Evolutionary conservation across 2,797 vertebrate genomes (phyloP).

Genomic region (Typhlichthys subterraneus): DNA sequence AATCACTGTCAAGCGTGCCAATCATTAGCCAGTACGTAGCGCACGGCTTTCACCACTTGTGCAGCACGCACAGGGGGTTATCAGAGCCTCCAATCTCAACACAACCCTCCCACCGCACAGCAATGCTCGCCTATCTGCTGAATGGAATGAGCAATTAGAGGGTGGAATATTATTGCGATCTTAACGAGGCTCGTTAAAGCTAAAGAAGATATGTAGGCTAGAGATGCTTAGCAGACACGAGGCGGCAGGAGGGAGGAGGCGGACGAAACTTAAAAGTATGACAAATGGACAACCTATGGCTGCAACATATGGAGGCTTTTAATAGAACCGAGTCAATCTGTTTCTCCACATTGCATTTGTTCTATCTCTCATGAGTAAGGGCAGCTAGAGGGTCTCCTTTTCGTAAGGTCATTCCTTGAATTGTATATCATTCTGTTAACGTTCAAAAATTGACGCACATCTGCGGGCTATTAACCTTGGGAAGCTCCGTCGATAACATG

Average conservation of each 20-base stretch:
- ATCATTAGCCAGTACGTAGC: conserved; percentile 99
- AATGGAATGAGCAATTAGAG: conserved; percentile 94
- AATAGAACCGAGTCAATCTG: conserved; percentile 82
- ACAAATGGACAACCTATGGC: conserved; percentile 79
- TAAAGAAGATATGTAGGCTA: conserved; percentile 85
- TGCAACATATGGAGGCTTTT: conserved; percentile 67
- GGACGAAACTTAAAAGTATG: conserved; percentile 72
- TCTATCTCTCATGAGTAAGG: conserved; percentile 71
- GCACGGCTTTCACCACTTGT: conserved; percentile 93
- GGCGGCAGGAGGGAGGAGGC: conserved; percentile 64
- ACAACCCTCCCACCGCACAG: conserved; percentile 82
- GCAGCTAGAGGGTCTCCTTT: conserved; percentile 41
- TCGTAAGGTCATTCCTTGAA: conserved; percentile 23
- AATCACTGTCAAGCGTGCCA: conserved; percentile 99
- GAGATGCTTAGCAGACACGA: conserved; percentile 69
- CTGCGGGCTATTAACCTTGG: conserved; percentile 4
- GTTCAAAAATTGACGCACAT: conserved; percentile 11
- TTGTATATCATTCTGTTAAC: background rate
- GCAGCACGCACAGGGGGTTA: conserved; percentile 83
- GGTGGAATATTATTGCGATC: conserved; percentile 91
- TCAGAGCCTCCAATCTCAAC: conserved; percentile 81
- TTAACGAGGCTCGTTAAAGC: conserved; percentile 88
- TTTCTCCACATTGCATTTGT: conserved; percentile 77
- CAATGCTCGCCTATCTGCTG: conserved; percentile 87
- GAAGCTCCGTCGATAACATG: conserved; percentile 15